Evolutionary conservation across 2,888 invertebrate species (phyloP), one percentile per base, ranked within the genome.

Genomic region (Hirtodrosophila duncani): DNA sequence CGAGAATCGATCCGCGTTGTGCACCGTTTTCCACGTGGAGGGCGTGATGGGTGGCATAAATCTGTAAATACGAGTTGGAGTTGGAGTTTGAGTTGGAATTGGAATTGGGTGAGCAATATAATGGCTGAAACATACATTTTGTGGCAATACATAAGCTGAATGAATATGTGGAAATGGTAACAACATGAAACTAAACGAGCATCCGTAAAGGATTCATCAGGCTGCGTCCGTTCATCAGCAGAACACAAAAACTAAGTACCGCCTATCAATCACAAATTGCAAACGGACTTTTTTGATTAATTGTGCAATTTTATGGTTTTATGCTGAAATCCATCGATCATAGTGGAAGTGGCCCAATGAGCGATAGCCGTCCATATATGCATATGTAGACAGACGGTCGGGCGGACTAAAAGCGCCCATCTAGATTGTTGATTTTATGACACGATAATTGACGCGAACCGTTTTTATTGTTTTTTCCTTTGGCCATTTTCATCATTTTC

Each of bases 41-140:
- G 96, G 96, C 50, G 95, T 95, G 85, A 96, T 95, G 67, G 97
- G 97, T 58, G 97, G 96, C 96, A 97, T 96, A 88, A 96, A 97
- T 85, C 92, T 92, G 84, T 39, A 63, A 55, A n/a, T n/a, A n/a
- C n/a, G n/a, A n/a, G n/a, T n/a, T n/a, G n/a, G n/a, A n/a, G n/a
- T n/a, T n/a, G n/a, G n/a, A n/a, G n/a, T n/a, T n/a, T n/a, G n/a
- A n/a, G n/a, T n/a, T n/a, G n/a, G n/a, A n/a, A n/a, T n/a, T n/a
- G n/a, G n/a, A n/a, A n/a, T n/a, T n/a, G n/a, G n/a, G n/a, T n/a
- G n/a, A n/a, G n/a, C n/a, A n/a, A n/a, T n/a, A n/a, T n/a, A n/a
- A n/a, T n/a, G n/a, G n/a, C n/a, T n/a, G n/a, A n/a, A n/a, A n/a
- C n/a, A n/a, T n/a, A n/a, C n/a, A n/a, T n/a, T n/a, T n/a, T n/a